phyloP scores from a whole-genome alignment of 2,797 vertebrate genomes.

The Geotrypetes seraphini region DNA sequence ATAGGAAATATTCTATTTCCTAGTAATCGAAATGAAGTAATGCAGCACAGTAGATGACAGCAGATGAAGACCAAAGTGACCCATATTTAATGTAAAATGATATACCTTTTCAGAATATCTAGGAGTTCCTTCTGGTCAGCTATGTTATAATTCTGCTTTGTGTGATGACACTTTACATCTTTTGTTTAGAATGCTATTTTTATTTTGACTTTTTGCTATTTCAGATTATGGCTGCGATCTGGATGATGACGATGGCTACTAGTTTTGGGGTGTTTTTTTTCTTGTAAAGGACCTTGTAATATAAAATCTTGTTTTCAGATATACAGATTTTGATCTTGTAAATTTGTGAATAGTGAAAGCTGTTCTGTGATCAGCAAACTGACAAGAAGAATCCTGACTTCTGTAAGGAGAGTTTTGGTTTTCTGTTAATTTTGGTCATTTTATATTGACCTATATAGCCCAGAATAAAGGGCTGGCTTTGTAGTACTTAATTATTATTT shows the following conservation, averaged over 20 bases:
- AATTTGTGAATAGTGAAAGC: slow-evolving; percentile 12
- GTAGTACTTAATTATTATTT: slow-evolving; percentile 21
- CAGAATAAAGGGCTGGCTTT: slow-evolving; percentile 19
- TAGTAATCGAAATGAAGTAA: too few species aligned
- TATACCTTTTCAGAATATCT: too few species aligned
- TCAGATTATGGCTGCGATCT: slow-evolving; percentile 80
- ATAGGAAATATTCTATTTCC: too few species aligned
- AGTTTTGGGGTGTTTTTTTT: slow-evolving; percentile 7
- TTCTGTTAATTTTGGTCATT: slow-evolving; percentile 20
- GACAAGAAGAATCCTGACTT: slow-evolving; percentile 12
- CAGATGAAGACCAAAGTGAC: too few species aligned
- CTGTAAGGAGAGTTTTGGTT: slow-evolving; percentile 15
- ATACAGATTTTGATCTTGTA: slow-evolving; percentile 18
- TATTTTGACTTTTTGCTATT: slow-evolving; percentile 10
- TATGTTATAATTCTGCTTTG: too few species aligned
- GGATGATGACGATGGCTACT: slow-evolving; percentile 74
- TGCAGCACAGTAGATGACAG: too few species aligned
- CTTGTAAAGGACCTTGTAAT: too few species aligned
- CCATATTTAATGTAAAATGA: too few species aligned
- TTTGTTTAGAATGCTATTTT: too few species aligned
- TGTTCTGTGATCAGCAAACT: slow-evolving; percentile 19
- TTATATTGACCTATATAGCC: slow-evolving; percentile 16
- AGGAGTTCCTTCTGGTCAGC: too few species aligned
- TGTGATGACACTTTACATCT: too few species aligned
- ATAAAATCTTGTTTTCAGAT: slow-evolving; percentile 2